Evolutionary conservation across 2,797 vertebrate genomes (phyloP).

Genomic region (Somateria mollissima): DNA sequence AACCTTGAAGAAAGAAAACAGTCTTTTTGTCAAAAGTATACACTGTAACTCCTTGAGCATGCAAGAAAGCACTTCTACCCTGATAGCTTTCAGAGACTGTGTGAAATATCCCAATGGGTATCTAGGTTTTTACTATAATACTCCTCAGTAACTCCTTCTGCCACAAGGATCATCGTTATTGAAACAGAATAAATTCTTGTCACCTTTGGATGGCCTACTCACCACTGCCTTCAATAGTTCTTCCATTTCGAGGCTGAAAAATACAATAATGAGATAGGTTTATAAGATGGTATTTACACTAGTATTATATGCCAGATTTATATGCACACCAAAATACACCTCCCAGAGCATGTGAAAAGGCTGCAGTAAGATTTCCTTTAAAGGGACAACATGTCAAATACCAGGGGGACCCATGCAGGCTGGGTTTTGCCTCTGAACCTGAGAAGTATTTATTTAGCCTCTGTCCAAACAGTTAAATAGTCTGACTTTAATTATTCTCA

Average conservation of each 20-base stretch:
- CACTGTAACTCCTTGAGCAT: background rate
- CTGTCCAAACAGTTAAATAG: background rate
- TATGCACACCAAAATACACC: background rate
- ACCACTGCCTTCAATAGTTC: slow-evolving; percentile 63
- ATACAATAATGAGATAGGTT: background rate
- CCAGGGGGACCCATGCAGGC: background rate
- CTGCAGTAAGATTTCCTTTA: background rate
- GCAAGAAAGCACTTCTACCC: background rate
- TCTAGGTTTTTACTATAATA: background rate
- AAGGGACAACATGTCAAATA: background rate
- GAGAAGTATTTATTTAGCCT: background rate
- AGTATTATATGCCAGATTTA: background rate
- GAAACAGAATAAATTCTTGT: background rate
- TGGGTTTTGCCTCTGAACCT: background rate
- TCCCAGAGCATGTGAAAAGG: background rate
- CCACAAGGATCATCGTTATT: background rate
- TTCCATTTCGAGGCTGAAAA: slow-evolving; percentile 82
- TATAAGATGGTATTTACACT: background rate
- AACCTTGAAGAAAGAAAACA: background rate
- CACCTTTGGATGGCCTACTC: slow-evolving; percentile 49
- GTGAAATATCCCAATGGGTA: background rate
- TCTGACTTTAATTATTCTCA: background rate
- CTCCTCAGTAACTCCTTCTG: background rate
- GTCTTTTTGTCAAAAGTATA: background rate
- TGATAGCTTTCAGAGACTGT: background rate